These are phyloP conservation scores for Ceratosolen solmsi DNA, from an alignment of 1,140 invertebrate genomes.

Conservation along the genomic window DNA sequence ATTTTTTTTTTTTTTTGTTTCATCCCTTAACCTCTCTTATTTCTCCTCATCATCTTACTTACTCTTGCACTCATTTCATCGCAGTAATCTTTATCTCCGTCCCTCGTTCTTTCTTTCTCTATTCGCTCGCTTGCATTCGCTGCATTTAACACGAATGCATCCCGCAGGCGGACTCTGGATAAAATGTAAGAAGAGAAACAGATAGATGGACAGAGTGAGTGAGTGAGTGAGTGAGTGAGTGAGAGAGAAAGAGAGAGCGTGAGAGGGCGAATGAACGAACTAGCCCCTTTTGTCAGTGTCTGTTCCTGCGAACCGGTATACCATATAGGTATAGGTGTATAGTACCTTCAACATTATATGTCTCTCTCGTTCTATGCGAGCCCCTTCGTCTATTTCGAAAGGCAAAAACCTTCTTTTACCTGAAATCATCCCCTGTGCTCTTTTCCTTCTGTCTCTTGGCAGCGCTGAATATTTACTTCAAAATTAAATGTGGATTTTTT, in stretches of 20 bases:
- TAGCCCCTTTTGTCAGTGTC: conserved; percentile 68
- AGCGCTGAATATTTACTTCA: conserved; percentile 29
- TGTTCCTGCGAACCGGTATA: conserved; percentile 67
- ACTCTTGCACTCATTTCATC: conserved; percentile 54
- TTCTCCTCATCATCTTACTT: conserved; percentile 28
- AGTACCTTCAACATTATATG: conserved; percentile 46
- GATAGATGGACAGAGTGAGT: conserved; percentile 56
- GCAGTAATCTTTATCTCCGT: conserved; percentile 49
- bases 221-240: conserved; percentile 50
- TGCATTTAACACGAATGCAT: conserved; percentile 73
- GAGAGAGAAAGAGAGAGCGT: conserved; percentile 59
- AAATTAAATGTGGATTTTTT: conserved; percentile 19
- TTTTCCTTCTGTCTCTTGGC: neutral
- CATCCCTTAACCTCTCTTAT: conserved; percentile 31
- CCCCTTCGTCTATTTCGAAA: conserved; percentile 17
- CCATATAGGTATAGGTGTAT: conserved; percentile 36
- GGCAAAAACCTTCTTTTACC: conserved; percentile 56
- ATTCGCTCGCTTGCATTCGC: conserved; percentile 47
- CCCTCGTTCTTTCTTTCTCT: conserved; percentile 45
- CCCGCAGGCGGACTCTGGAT: conserved; percentile 59
- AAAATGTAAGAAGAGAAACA: conserved; percentile 3
- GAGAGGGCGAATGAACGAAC: neutral
- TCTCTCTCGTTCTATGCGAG: conserved; percentile 38
- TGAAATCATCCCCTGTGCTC: conserved; percentile 62
- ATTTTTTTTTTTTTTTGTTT: conserved; percentile 6